These are phyloP conservation scores for Listrodromus nycthemerus DNA, from an alignment of 2,888 invertebrate genomes.

Conservation along the genomic window DNA sequence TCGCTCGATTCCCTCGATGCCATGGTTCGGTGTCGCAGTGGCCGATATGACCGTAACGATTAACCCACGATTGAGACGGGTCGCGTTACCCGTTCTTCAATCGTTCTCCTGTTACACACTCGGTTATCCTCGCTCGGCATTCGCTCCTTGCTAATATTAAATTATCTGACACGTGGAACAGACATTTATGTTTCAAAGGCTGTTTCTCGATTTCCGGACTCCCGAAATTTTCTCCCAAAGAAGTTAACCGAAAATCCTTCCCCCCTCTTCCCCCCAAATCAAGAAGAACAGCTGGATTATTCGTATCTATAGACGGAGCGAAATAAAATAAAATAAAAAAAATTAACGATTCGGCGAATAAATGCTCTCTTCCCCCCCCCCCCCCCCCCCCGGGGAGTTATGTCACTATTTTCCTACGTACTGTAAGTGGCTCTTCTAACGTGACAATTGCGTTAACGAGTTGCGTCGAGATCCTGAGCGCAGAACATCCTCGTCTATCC, in stretches of 20 bases:
- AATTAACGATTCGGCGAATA: neutral
- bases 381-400: too few species aligned
- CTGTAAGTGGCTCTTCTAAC: conserved; percentile 25
- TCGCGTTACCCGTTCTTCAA: conserved; percentile 64
- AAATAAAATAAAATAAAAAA: neutral
- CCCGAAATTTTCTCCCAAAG: too few species aligned
- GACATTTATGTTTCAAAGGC: too few species aligned
- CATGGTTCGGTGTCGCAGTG: neutral
- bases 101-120: conserved; percentile 21
- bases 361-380: too few species aligned
- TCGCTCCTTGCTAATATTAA: neutral
- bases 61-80: conserved; percentile 31
- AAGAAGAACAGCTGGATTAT: conserved; percentile 2
- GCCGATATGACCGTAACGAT: conserved; percentile 55
- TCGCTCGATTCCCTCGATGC: neutral
- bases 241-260: neutral
- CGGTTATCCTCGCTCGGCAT: neutral
- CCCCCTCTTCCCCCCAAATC: too few species aligned
- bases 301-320: neutral
- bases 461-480: conserved; percentile 72
- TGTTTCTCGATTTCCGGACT: too few species aligned
- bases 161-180: neutral
- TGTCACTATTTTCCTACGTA: conserved; percentile 9
- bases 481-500: conserved; percentile 66
- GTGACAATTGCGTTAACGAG: conserved; percentile 79